Evolutionary conservation across 1,140 invertebrate genomes (phyloP), one percentile per base, ranked within the genome.

Genomic region (Helicoverpa armigera): DNA sequence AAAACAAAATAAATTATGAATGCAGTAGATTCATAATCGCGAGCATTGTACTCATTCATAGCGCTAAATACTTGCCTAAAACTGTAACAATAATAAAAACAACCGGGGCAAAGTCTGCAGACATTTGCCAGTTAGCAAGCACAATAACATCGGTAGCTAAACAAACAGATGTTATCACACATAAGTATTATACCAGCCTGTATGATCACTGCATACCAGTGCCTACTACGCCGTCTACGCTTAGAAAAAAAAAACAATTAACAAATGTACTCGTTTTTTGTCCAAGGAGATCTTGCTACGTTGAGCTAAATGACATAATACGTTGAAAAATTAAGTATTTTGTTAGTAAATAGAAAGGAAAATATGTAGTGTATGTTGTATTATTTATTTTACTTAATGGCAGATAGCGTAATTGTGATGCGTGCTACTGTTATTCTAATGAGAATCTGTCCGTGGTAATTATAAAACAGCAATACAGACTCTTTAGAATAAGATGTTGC

Each of bases 141-240:
- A 70, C 67, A 73, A 56, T 73, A 56, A 73, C 11, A 56, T 29
- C 13, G 53, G 12, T 56, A 73, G 53, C 51, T 56, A 35, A 23
- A 73, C 29, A 35, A 73, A 73, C 69, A 56, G 12, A 73, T 56
- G 53, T 73, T 73, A 73, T 56, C 69, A 35, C 69, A 65, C 29
- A 73, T 35, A 56, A 9, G 56, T 35, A 31, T 18, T 29, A 18
- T 70, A 53, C 67, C 18, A 70, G 48, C n/a, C 23, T 54, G 69
- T 70, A 56, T 73, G 69, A 31, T 54, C 56, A 73, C 53, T 54
- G 53, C 69, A 56, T 72, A 35, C 69, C 69, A 29, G 31, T 35
- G 13, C 54, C 43, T 56, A 56, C 23, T 72, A 56, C 69, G 51
- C 53, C 31, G 31, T 48, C 11, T 16, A 65, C 63, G 35, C 35